These are phyloP conservation scores for Pseudomyrmex cubaensis DNA, from an alignment of 1,140 invertebrate species.

Conservation along the genomic window DNA sequence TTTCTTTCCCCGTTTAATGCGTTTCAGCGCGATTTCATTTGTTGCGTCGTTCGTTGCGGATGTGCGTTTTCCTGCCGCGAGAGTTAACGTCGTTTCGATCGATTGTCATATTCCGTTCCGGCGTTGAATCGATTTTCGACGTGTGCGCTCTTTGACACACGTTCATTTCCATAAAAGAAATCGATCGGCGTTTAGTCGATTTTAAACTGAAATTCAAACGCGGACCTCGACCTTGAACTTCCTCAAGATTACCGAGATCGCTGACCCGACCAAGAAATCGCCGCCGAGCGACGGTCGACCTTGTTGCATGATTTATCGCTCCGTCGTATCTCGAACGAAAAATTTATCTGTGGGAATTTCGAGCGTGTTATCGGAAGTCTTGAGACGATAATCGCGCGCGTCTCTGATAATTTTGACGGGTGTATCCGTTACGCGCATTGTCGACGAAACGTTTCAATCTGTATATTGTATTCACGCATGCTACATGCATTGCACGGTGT, in stretches of 20 bases:
- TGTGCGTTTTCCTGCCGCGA: too few species aligned
- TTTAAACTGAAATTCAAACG: not conserved
- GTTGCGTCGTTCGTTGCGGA: too few species aligned
- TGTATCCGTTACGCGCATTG: not conserved
- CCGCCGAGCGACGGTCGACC: slow-evolving; percentile 1
- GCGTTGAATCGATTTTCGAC: slow-evolving; percentile 41
- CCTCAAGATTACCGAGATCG: slow-evolving; percentile 21
- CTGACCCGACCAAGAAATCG: slow-evolving; percentile 30
- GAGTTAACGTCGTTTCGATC: not conserved
- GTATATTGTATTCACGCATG: not conserved
- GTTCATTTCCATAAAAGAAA: slow-evolving; percentile 17
- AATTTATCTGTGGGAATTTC: not conserved
- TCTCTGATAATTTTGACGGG: not conserved
- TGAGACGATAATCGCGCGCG: too few species aligned
- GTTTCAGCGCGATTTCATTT: too few species aligned
- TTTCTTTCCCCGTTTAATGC: too few species aligned
- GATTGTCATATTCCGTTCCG: too few species aligned
- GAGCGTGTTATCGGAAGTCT: not conserved
- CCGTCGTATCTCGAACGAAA: not conserved
- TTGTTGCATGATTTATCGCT: slow-evolving; percentile 8
- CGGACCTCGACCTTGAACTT: slow-evolving; percentile 29
- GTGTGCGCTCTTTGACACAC: slow-evolving; percentile 3
- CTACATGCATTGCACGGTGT: not conserved
- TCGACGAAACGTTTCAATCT: slow-evolving; percentile 22
- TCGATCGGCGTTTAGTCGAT: not conserved